A percentile compares a stretch with the other conserved stretches of the same genome.
These are phyloP conservation scores for Platichthys stellatus DNA, from an alignment of 2,113 vertebrate genomes.

Conservation along the genomic window DNA sequence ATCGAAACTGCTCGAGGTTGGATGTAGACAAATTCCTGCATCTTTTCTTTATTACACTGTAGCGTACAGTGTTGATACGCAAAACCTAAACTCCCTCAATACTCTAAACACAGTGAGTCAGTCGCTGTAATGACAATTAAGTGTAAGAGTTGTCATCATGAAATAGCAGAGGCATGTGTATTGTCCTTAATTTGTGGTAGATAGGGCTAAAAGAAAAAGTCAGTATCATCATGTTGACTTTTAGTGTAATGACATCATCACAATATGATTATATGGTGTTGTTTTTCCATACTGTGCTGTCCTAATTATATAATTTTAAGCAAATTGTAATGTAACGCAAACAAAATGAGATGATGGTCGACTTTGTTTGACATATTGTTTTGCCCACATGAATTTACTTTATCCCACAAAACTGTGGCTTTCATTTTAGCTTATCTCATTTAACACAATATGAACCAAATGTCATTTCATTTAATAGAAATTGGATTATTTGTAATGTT, in stretches of 20 bases:
- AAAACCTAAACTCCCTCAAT: constrained; percentile 47
- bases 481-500: no score
- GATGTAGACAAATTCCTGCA: constrained; percentile 70
- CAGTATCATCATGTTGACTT: constrained; percentile 1
- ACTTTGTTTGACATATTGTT: neutral
- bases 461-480: no score
- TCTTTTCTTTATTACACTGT: constrained; percentile 71
- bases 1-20: constrained; percentile 73
- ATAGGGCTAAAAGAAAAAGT: constrained; percentile 10
- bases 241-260: neutral
- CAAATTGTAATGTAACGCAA: neutral
- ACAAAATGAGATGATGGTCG: no score
- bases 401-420: neutral
- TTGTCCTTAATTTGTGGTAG: constrained; percentile 22
- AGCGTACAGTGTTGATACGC: constrained; percentile 46
- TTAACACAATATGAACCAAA: no score
- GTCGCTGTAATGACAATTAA: constrained; percentile 37
- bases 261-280: neutral
- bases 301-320: neutral
- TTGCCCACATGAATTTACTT: neutral
- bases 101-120: constrained; percentile 27
- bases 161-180: constrained; percentile 43
- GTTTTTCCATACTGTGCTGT: neutral
- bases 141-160: constrained; percentile 34
- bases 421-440: no score